A percentile compares a stretch with the other conserved stretches of the same genome.
Evolutionary conservation across 2,113 vertebrate species (phyloP).

Genomic region (Pachypanchax playfairii): DNA sequence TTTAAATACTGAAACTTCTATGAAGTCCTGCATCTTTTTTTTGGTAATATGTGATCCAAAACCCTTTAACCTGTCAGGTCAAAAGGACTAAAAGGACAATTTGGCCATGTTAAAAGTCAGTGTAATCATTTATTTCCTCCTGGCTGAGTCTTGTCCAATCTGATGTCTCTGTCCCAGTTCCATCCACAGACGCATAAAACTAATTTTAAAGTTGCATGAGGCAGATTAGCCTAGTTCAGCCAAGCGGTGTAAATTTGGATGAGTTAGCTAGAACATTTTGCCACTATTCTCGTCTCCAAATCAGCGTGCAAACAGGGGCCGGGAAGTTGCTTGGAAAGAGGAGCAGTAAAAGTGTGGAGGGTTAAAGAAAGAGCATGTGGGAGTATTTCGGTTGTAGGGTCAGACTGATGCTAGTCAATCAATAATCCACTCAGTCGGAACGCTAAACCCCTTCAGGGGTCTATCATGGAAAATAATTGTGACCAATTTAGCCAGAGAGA

Average conservation of each 20-base stretch:
- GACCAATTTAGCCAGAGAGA: conserved; percentile 38
- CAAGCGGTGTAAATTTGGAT: conserved; percentile 52
- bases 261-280: conserved; percentile 38
- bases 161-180: conserved; percentile 57
- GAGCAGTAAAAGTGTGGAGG: neutral
- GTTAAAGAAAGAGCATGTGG: neutral
- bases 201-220: conserved; percentile 76
- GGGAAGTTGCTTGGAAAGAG: conserved; percentile 3
- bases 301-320: conserved; percentile 19
- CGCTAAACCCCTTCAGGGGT: conserved; percentile 41
- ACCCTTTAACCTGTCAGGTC: neutral
- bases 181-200: conserved; percentile 57
- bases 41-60: neutral
- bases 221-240: conserved; percentile 67
- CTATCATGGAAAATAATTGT: conserved; percentile 24
- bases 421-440: conserved; percentile 31
- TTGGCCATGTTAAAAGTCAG: conserved; percentile 20
- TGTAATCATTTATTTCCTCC: conserved; percentile 54
- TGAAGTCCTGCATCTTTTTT: conserved; percentile 6
- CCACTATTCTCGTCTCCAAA: conserved; percentile 29
- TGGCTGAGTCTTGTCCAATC: conserved; percentile 45
- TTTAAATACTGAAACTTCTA: no score
- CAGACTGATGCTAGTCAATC: conserved; percentile 21
- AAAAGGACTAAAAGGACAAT: neutral
- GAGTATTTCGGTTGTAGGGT: conserved; percentile 13